These are phyloP conservation scores for Crocidura indochinensis DNA, from an alignment of 2,797 vertebrate species.

Conservation along the genomic window DNA sequence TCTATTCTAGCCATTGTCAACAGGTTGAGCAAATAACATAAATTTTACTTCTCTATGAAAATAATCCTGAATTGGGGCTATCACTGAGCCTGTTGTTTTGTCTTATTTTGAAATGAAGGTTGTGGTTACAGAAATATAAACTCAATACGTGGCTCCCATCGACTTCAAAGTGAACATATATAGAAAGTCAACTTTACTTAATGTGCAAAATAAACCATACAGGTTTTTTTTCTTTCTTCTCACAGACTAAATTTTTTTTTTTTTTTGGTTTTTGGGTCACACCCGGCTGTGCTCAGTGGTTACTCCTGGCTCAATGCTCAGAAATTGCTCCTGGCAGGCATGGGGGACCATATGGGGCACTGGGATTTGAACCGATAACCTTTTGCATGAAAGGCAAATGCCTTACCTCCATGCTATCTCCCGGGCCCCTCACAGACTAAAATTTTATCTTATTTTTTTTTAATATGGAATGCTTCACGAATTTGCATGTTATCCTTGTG, in stretches of 20 bases:
- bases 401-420: too few species aligned
- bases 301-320: too few species aligned
- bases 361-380: too few species aligned
- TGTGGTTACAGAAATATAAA: not conserved
- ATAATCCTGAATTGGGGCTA: not conserved
- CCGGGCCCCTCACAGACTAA: not conserved
- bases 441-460: not conserved
- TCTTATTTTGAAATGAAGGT: not conserved
- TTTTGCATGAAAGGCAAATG: too few species aligned
- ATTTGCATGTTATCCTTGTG: too few species aligned
- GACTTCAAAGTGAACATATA: not conserved
- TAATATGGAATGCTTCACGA: too few species aligned
- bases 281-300: too few species aligned
- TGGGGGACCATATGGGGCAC: too few species aligned
- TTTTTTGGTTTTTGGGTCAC: too few species aligned
- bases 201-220: not conserved
- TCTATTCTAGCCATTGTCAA: not conserved
- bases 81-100: not conserved
- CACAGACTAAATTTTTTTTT: not conserved
- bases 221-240: not conserved
- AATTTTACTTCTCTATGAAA: not conserved
- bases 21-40: not conserved
- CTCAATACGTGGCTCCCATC: not conserved
- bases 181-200: conserved; percentile 3
- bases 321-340: too few species aligned